phyloP scores from a whole-genome alignment of 2,113 vertebrate genomes.

The Marmota monax region DNA sequence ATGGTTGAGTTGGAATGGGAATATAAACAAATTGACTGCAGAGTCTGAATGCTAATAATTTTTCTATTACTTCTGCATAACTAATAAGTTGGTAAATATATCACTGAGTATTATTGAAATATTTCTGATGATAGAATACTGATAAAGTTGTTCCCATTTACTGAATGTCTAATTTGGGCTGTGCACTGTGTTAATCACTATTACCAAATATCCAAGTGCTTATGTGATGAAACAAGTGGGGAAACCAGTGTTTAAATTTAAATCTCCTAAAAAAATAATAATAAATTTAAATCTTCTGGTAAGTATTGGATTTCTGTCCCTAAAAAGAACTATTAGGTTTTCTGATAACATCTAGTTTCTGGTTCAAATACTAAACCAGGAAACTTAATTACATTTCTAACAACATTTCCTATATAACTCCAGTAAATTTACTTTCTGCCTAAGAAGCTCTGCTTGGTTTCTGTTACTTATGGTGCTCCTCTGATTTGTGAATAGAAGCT shows the following conservation, averaged over 20 bases:
- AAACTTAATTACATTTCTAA: not conserved
- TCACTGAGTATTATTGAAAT: not conserved
- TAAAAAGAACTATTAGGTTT: not conserved
- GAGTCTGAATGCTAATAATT: not conserved
- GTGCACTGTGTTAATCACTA: not conserved
- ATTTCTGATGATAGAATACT: constrained; percentile 25
- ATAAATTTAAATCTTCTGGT: not conserved
- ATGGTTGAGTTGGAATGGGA: not conserved
- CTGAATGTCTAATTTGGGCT: not conserved
- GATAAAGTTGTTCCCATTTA: not conserved
- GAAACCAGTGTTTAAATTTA: constrained; percentile 26
- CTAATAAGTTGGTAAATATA: not conserved
- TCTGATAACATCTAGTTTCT: not conserved
- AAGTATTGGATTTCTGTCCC: not conserved
- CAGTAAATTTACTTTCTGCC: constrained; percentile 11
- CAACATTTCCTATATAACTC: not conserved
- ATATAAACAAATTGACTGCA: not conserved
- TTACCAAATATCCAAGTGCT: not conserved
- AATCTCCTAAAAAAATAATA: not conserved
- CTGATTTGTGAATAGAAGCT: not conserved
- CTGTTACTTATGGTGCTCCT: not conserved
- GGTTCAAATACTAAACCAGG: not conserved
- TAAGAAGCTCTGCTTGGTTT: not conserved
- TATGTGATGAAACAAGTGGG: not conserved
- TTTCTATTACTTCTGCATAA: not conserved